Base-by-base conservation (phyloP, 1,140 invertebrate genomes). In the Scaptomyza graminum region DNA sequence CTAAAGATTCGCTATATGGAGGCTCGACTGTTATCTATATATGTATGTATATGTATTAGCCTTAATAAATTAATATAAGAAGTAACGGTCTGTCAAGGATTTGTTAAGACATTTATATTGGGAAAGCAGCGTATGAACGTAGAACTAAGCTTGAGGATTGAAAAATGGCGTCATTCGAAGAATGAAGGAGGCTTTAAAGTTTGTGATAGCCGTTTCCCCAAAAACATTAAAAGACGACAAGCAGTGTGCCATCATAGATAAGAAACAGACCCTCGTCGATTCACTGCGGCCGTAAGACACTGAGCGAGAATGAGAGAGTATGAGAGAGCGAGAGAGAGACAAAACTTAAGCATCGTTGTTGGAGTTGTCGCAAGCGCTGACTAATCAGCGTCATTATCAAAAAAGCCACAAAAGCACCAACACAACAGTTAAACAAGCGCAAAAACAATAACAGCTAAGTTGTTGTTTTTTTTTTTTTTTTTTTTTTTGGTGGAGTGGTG, bases 341-440 rank as follows among this genome's bases (percentile, higher is more conserved):
- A 52, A 31, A 52, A 34, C 6, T 7, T 8, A 34, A 34, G 31
- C 31, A 9, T 62, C 63, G 63, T 55, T 7, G 28, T 5, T 7
- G 49, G 59, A 75, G 79, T 79, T 54, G 71, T 79, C 80, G 80
- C 84, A 85, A 83, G 81, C 80, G 80, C 80, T 83, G 80, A 83
- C 80, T 83, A 83, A 83, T 83, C 80, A 83, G 80, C 67, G 76
- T 84, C 80, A 83, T 83, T 83, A 83, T 83, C 80, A 85, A 84
- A 84, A 77, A 84, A 71, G 73, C 81, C 76, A 76, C 81, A 85
- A 74, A 70, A 84, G 63, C 60, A 85, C 49, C 68, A 79, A 44
- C 62, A 52, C 62, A 52, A 68, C 34, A 55, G 59, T 60, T 60
- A 34, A 75, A 54, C 59, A 62, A 51, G 56, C 28, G 57, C 65